These are phyloP conservation scores for Timema cristinae DNA, from an alignment of 2,888 invertebrate species.

Conservation along the genomic window DNA sequence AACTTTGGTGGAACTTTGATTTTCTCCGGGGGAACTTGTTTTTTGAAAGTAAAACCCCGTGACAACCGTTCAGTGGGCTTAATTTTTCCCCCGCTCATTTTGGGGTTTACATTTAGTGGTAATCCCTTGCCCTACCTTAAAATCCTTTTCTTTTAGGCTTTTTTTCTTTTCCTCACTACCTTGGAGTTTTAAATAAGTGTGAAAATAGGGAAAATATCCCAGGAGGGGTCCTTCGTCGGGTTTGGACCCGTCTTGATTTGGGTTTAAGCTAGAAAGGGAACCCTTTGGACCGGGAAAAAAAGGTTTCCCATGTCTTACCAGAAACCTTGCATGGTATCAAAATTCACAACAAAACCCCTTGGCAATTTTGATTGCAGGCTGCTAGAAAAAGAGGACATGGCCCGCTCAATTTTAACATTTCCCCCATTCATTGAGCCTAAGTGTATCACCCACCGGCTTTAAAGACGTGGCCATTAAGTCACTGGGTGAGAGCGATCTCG, in stretches of 20 bases:
- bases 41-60: conserved; percentile 69
- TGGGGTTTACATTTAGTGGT: conserved; percentile 74
- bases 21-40: conserved; percentile 76
- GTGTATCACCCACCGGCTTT: conserved; percentile 66
- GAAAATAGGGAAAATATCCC: conserved; percentile 71
- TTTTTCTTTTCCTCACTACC: conserved; percentile 70
- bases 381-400: conserved; percentile 72
- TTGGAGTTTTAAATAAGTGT: conserved; percentile 79
- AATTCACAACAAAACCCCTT: conserved; percentile 80
- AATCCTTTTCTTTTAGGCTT: conserved; percentile 67
- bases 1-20: conserved; percentile 88
- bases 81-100: conserved; percentile 73
- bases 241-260: conserved; percentile 76
- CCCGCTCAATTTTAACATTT: conserved; percentile 70
- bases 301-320: conserved; percentile 68
- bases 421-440: conserved; percentile 75
- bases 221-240: conserved; percentile 76
- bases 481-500: conserved; percentile 65
- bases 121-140: conserved; percentile 76
- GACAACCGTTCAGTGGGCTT: conserved; percentile 74
- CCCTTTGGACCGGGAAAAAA: conserved; percentile 66
- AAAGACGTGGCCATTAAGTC: conserved; percentile 63
- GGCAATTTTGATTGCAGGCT: conserved; percentile 86
- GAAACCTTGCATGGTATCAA: conserved; percentile 73
- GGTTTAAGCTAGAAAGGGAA: conserved; percentile 82